Conservation (phyloP, 2,888 invertebrate species). For the Trichogramma dendrolimi region DNA sequence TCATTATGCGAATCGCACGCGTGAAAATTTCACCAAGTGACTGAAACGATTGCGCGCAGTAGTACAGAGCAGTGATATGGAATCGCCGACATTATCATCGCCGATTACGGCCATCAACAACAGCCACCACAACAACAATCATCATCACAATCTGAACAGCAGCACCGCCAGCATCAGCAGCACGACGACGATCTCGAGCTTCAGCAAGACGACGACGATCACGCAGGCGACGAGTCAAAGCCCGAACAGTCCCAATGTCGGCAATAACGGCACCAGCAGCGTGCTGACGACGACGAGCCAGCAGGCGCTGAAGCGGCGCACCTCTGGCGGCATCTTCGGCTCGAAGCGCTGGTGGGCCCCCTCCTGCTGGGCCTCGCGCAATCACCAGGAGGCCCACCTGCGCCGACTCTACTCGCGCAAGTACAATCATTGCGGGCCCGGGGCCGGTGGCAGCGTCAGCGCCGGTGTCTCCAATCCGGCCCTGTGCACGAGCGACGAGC, state of each 20-base stretch:
- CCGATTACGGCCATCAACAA: too few relatives aligned
- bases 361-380: slow-evolving; percentile 49
- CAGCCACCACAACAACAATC: too few relatives aligned
- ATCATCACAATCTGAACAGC: too few relatives aligned
- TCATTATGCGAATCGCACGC: too few relatives aligned
- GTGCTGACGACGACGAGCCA: slow-evolving; percentile 42
- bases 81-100: too few relatives aligned
- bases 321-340: slow-evolving; percentile 42
- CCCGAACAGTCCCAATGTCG: too few relatives aligned
- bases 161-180: too few relatives aligned
- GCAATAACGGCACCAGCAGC: slow-evolving; percentile 16
- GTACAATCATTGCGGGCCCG: slow-evolving; percentile 28
- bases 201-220: neutral
- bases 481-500: slow-evolving; percentile 15
- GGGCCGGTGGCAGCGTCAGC: slow-evolving; percentile 13
- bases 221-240: neutral
- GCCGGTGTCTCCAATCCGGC: slow-evolving; percentile 16
- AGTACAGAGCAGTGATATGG: too few relatives aligned
- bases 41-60: too few relatives aligned
- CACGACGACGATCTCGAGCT: slow-evolving; percentile 9
- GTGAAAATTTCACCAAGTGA: too few relatives aligned
- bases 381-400: slow-evolving; percentile 50
- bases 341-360: slow-evolving; percentile 50
- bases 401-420: slow-evolving; percentile 46
- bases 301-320: slow-evolving; percentile 45